phyloP scores from a whole-genome alignment of 2,797 vertebrate species.

The Sciurus vulgaris region DNA sequence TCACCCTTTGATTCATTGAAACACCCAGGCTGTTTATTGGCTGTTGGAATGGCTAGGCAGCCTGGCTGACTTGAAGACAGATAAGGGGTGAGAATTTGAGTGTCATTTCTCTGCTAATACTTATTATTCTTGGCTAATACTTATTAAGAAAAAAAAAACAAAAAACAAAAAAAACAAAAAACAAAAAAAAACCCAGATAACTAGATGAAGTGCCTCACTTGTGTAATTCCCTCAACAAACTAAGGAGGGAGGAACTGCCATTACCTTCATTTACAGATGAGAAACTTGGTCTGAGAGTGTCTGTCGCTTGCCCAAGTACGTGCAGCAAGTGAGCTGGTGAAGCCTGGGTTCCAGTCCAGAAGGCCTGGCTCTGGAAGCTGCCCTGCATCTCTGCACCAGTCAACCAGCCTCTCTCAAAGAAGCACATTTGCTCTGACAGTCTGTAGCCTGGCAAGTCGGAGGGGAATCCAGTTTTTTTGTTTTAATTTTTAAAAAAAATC shows the following conservation, averaged over 20 bases:
- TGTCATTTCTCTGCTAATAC: background rate
- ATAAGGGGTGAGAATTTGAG: background rate
- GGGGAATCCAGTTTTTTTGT: constrained; percentile 14
- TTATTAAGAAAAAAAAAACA: background rate
- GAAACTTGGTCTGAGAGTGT: background rate
- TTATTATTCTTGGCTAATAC: background rate
- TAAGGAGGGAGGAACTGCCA: background rate
- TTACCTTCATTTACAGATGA: background rate
- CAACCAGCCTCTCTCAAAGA: background rate
- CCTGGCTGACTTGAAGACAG: background rate
- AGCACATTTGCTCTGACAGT: background rate
- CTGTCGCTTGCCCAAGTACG: background rate
- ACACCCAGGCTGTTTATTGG: background rate
- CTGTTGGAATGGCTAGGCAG: background rate
- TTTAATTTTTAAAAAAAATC: background rate
- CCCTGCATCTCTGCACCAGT: background rate
- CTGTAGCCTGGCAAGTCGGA: background rate
- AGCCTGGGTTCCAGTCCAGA: background rate
- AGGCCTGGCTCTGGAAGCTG: background rate
- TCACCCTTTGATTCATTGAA: background rate
- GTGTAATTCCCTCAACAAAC: background rate
- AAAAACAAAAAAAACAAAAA: too few relatives aligned
- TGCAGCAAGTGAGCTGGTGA: too few relatives aligned
- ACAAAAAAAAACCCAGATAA: too few relatives aligned
- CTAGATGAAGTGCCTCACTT: background rate